Conservation (phyloP, 2,797 vertebrate species). For the Geotrypetes seraphini region DNA sequence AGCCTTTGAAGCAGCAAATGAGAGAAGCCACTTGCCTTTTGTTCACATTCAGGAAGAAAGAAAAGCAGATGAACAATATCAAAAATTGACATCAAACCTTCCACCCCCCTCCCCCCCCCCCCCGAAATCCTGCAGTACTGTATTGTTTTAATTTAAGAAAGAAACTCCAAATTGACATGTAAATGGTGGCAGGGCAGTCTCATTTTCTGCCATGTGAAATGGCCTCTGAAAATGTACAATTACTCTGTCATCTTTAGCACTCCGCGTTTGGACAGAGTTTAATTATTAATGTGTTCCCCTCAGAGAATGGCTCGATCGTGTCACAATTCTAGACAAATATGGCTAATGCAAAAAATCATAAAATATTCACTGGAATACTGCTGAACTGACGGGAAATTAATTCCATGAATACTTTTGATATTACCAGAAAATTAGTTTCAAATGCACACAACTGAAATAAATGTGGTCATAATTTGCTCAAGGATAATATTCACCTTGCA, state of each 20-base stretch:
- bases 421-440: slow-evolving; percentile 77
- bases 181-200: slow-evolving; percentile 59
- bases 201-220: slow-evolving; percentile 49
- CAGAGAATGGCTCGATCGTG: slow-evolving; percentile 79
- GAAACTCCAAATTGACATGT: slow-evolving; percentile 59
- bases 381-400: slow-evolving; percentile 79
- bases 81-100: slow-evolving; percentile 31
- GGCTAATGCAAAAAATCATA: slow-evolving; percentile 87
- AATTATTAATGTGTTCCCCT: slow-evolving; percentile 95
- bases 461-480: slow-evolving; percentile 75
- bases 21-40: slow-evolving; percentile 29
- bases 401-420: slow-evolving; percentile 77
- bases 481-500: slow-evolving; percentile 65
- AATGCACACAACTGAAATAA: slow-evolving; percentile 68
- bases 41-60: slow-evolving; percentile 33
- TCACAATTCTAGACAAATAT: slow-evolving; percentile 91
- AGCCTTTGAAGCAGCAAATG: slow-evolving; percentile 8
- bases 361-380: slow-evolving; percentile 87
- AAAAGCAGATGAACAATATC: slow-evolving; percentile 24
- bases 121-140: no score
- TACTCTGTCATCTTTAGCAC: slow-evolving; percentile 75
- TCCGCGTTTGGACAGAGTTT: slow-evolving; percentile 76
- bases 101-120: no score
- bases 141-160: slow-evolving; percentile 48
- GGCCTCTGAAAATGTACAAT: slow-evolving; percentile 65